Percentiles rank a stretch among this genome's conserved stretches.
Evolutionary conservation across 1,140 invertebrate species (phyloP).

Genomic region (Leptopilina clavipes): DNA sequence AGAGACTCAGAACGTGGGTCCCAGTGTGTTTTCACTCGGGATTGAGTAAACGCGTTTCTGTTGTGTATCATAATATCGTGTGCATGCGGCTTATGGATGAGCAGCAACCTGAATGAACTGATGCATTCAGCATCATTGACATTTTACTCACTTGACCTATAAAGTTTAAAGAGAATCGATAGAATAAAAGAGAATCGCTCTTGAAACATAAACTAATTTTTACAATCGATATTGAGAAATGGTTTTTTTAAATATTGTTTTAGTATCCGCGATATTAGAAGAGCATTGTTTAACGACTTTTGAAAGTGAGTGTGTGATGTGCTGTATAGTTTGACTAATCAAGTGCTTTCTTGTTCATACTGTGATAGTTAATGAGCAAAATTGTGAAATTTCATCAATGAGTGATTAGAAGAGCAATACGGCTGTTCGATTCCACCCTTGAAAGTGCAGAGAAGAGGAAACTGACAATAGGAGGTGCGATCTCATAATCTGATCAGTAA

Average conservation of each 20-base stretch:
- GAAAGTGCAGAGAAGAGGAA: neutral
- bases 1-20: constrained; percentile 60
- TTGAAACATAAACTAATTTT: too few relatives aligned
- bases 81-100: constrained; percentile 62
- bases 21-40: constrained; percentile 75
- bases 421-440: too few relatives aligned
- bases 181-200: neutral
- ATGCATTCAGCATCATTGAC: neutral
- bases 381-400: neutral
- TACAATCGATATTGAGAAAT: neutral
- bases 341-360: neutral
- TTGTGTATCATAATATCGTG: constrained; percentile 74
- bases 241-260: neutral
- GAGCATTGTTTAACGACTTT: too few relatives aligned
- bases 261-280: neutral
- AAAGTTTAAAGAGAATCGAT: neutral
- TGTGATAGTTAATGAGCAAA: neutral
- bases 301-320: neutral
- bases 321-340: neutral
- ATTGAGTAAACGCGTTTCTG: constrained; percentile 73
- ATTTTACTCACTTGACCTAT: neutral
- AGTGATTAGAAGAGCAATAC: neutral
- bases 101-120: constrained; percentile 30
- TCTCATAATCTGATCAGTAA: neutral
- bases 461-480: neutral